phyloP scores from a whole-genome alignment of 1,140 invertebrate genomes.

The Pseudomyrmex pallidus region DNA sequence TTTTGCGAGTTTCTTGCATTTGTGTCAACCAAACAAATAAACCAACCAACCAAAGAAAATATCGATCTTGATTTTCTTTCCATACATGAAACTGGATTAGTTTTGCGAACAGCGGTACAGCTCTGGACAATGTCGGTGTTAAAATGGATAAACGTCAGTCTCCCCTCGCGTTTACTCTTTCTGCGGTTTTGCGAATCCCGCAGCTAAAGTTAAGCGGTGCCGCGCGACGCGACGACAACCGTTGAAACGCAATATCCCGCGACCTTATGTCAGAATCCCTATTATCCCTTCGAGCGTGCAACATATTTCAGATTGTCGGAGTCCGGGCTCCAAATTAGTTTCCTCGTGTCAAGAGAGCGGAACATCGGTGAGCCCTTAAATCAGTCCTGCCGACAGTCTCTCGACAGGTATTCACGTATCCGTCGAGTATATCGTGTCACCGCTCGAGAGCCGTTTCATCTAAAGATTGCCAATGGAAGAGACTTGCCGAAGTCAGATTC shows the following conservation, averaged over 20 bases:
- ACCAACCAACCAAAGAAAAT: too few species aligned
- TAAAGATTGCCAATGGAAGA: constrained; percentile 33
- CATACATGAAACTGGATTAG: neutral
- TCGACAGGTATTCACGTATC: constrained; percentile 54
- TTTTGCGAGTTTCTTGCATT: neutral
- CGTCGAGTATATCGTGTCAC: constrained; percentile 48
- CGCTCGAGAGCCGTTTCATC: constrained; percentile 13
- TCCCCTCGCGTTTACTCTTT: constrained; percentile 6
- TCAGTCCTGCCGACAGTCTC: constrained; percentile 54
- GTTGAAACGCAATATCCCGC: constrained; percentile 57
- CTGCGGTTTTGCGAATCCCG: constrained; percentile 27
- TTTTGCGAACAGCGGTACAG: neutral
- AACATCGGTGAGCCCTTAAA: constrained; percentile 58
- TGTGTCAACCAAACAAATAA: neutral
- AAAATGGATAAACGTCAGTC: constrained; percentile 20
- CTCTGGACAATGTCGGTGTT: neutral
- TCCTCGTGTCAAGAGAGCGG: constrained; percentile 53
- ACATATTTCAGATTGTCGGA: constrained; percentile 60
- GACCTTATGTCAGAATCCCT: constrained; percentile 50
- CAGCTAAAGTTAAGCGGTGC: constrained; percentile 17
- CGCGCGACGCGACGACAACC: constrained; percentile 35
- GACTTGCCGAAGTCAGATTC: constrained; percentile 7
- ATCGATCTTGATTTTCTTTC: neutral
- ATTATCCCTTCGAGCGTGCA: constrained; percentile 54
- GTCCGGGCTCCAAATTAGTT: constrained; percentile 57